These are phyloP conservation scores for Rhinogobio ventralis DNA, from an alignment of 2,797 vertebrate genomes.

Conservation along the genomic window DNA sequence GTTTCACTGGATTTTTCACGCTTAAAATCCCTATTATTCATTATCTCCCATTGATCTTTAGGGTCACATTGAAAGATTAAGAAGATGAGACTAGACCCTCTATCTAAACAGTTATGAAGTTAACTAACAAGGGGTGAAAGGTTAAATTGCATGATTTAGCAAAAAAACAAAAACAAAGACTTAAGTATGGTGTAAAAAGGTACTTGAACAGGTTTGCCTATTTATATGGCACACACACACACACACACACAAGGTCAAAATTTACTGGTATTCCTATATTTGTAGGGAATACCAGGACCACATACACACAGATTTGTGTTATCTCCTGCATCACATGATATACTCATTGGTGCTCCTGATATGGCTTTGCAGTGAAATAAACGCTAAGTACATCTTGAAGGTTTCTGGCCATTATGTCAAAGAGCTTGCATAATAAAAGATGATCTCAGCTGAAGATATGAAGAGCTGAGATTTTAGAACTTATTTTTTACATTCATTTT, in stretches of 20 bases:
- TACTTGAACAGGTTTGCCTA: not conserved
- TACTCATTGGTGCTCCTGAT: constrained; percentile 63
- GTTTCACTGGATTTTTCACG: constrained; percentile 49
- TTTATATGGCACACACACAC: not conserved
- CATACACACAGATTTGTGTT: not conserved
- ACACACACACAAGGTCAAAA: too few relatives aligned
- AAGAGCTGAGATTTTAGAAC: not conserved
- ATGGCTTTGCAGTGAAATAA: constrained; percentile 74
- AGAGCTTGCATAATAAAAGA: not conserved
- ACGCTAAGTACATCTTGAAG: constrained; percentile 76
- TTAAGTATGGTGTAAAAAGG: not conserved
- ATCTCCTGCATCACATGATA: constrained; percentile 68
- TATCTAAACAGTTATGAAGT: constrained; percentile 58
- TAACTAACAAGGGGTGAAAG: constrained; percentile 55
- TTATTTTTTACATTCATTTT: not conserved
- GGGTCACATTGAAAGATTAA: constrained; percentile 44
- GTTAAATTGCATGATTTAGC: constrained; percentile 36
- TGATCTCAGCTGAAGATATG: not conserved
- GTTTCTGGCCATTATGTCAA: constrained; percentile 62
- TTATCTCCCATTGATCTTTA: constrained; percentile 61
- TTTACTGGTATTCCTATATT: too few relatives aligned
- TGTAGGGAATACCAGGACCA: too few relatives aligned
- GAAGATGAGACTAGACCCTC: constrained; percentile 35
- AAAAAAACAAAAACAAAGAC: not conserved
- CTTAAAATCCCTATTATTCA: constrained; percentile 62